Conservation (phyloP, 2,888 invertebrate genomes). For the Zootermopsis nevadensis region DNA sequence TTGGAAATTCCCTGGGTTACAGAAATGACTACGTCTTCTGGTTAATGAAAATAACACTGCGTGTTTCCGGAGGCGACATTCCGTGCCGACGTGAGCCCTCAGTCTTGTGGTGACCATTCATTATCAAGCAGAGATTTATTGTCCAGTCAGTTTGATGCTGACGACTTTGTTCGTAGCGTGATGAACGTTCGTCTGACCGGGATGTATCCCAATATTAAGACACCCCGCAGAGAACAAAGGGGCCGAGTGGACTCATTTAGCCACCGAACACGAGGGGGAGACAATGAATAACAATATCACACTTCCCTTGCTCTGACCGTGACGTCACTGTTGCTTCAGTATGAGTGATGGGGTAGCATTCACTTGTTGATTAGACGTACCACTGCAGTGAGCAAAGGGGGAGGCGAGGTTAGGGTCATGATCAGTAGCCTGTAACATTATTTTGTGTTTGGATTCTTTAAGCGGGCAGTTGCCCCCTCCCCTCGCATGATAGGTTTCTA, state of each 20-base stretch:
- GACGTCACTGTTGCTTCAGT: conserved; percentile 16
- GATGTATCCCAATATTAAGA: conserved; percentile 26
- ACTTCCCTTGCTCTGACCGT: not conserved
- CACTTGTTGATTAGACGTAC: conserved; percentile 35
- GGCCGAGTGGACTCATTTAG: conserved; percentile 20
- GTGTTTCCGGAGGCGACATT: too few relatives aligned
- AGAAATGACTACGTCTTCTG: too few relatives aligned
- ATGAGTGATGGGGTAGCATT: conserved; percentile 23
- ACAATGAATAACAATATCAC: conserved; percentile 40
- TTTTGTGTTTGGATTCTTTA: conserved; percentile 14
- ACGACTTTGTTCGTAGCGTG: conserved; percentile 16
- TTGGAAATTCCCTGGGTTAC: too few relatives aligned
- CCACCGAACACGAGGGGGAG: not conserved
- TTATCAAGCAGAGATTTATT: not conserved
- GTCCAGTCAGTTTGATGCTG: not conserved
- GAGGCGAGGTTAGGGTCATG: not conserved
- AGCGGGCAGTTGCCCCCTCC: not conserved
- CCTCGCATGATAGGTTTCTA: conserved; percentile 2
- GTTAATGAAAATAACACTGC: too few relatives aligned
- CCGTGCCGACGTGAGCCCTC: not conserved
- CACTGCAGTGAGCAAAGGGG: not conserved
- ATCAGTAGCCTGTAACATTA: conserved; percentile 1
- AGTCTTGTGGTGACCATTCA: conserved; percentile 16
- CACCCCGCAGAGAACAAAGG: conserved; percentile 4
- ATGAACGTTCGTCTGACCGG: conserved; percentile 11